Evolutionary conservation across 2,113 vertebrate species (phyloP).

Genomic region (Bambusicola thoracicus): DNA sequence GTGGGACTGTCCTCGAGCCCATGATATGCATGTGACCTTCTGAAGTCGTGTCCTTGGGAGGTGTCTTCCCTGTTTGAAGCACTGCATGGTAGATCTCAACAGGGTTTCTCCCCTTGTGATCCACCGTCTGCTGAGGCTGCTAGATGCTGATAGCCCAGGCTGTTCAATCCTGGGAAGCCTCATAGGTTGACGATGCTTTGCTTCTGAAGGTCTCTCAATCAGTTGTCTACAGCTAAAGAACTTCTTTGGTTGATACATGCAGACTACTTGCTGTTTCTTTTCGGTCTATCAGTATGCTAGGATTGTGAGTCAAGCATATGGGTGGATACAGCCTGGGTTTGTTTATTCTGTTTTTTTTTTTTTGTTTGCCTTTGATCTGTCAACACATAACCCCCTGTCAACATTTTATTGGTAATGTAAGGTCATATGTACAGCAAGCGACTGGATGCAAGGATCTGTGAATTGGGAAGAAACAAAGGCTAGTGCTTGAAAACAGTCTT

Average conservation of each 20-base stretch:
- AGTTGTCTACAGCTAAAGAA: background rate
- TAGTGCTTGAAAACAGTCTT: background rate
- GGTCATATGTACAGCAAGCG: background rate
- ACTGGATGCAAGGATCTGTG: background rate
- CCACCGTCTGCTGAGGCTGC: background rate
- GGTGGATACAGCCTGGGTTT: background rate
- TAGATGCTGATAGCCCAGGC: background rate
- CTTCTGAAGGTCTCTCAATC: background rate
- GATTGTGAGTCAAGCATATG: background rate
- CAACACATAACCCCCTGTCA: background rate
- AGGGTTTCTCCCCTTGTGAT: background rate
- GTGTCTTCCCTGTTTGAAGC: background rate
- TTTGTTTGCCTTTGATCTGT: background rate
- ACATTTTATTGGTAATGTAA: background rate
- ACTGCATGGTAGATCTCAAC: accelerated
- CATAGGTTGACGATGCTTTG: background rate
- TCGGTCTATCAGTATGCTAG: too few relatives aligned
- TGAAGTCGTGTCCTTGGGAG: background rate
- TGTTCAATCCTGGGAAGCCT: background rate
- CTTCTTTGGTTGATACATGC: background rate
- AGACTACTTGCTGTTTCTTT: background rate
- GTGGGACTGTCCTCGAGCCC: background rate
- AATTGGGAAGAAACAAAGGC: background rate
- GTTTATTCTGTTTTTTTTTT: background rate
- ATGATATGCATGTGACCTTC: background rate